Percentiles rank a stretch among this genome's conserved stretches.
Evolutionary conservation across 2,888 invertebrate species (phyloP).

Genomic region (Mythimna albipuncta): DNA sequence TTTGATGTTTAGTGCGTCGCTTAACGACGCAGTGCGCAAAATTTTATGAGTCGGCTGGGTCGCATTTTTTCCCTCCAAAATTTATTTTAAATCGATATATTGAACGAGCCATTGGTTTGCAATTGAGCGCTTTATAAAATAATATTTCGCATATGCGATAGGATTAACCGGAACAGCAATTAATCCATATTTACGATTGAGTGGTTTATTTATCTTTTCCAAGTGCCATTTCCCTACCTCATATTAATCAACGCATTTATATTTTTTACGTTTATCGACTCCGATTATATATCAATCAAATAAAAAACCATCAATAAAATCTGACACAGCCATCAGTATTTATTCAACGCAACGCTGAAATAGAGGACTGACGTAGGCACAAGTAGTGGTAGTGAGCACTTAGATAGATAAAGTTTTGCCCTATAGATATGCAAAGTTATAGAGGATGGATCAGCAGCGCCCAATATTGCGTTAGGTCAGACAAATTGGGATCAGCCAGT

Average conservation of each 20-base stretch:
- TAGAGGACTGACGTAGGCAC: not conserved
- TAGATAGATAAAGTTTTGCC: constrained; percentile 54
- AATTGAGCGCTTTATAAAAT: constrained; percentile 65
- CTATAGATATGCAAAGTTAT: constrained; percentile 74
- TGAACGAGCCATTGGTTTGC: constrained; percentile 39
- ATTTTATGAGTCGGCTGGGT: constrained; percentile 46
- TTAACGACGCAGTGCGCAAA: constrained; percentile 52
- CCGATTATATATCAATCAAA: not conserved
- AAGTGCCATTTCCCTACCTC: constrained; percentile 1
- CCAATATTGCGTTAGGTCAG: constrained; percentile 89
- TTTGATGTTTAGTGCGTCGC: constrained; percentile 53
- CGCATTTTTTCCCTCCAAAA: constrained; percentile 43
- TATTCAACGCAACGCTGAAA: constrained; percentile 5
- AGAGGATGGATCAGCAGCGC: constrained; percentile 73
- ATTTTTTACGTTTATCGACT: not conserved
- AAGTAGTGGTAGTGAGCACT: constrained; percentile 18
- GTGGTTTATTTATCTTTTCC: constrained; percentile 20
- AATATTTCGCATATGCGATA: constrained; percentile 28
- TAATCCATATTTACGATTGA: constrained; percentile 23
- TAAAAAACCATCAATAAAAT: not conserved
- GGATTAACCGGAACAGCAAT: constrained; percentile 33
- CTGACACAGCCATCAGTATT: not conserved
- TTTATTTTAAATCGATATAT: constrained; percentile 52
- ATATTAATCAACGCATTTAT: constrained; percentile 19
- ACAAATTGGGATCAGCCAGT: constrained; percentile 89